Base-by-base conservation (phyloP, 1,140 invertebrate species). In the Piezodorus guildinii region DNA sequence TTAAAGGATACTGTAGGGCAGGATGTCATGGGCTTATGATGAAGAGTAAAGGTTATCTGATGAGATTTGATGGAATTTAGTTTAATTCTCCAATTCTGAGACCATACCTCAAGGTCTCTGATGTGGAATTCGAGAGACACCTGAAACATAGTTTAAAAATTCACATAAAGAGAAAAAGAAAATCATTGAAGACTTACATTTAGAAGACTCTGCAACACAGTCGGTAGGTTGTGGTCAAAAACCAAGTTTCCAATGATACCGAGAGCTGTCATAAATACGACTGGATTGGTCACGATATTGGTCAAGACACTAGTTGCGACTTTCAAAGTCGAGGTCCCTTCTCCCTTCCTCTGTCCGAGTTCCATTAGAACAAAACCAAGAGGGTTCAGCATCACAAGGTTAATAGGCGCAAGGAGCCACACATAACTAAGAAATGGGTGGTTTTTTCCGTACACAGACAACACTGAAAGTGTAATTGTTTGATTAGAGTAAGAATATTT, bases 321-420 rank as follows among this genome's bases (percentile, higher is more conserved):
- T n/a, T 58, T 39, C 21, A 62, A 43, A 19, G 9, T 61, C 10
- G 63, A 59, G 9, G 39, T 51, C 19, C 15, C n/a, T 34, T n/a
- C 56, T 34, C 39, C 19, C n/a, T 54, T 62, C 14, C 21, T 25
- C 44, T 66, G 63, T 17, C 86, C 81, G 39, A 96, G 84, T 78
- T 98, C 95, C 81, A 98, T 82, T 46, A 96, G 74, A 2, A 93
- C 76, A 74, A 96, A 92, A 34, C 90, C 91, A 68, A 97, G 82
- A 0, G 94, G 94, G 77, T 98, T 98, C 17, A 98, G 77, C 66
- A 97, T 85, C 2, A 91, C 86, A 39, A 98, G 74, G 58, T 91
- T 95, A 74, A 97, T 92, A 3, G 95, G 94, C 23, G 93, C 93
- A 79, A 96, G 84, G 10, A 98, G 76, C 74, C 97, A 98, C 9